Base-by-base conservation (phyloP, 2,888 invertebrate species). In the Spialia ferax region DNA sequence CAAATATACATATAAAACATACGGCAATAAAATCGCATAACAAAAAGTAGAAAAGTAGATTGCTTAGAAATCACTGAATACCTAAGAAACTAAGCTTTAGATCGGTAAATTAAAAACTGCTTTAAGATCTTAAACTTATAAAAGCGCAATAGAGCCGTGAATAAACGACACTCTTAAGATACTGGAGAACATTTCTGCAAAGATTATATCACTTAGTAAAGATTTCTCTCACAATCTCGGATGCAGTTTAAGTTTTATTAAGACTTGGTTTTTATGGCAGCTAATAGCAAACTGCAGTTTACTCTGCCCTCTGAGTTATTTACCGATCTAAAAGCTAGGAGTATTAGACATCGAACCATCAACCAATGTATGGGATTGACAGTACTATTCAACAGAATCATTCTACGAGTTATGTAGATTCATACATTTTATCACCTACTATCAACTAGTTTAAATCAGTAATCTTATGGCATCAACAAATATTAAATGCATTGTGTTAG, bases 151-250 rank as follows among this genome's bases (percentile, higher is more conserved):
- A 42, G 42, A 15, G 6, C 15, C 42, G 15, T 42, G 6, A n/a
- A 15, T 6, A 15, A 42, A 42, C 42, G 42, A 15, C 42, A 15
- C 15, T 15, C 15, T 6, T 42, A 42, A 38, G 42, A 15, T 15
- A 42, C 10, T 1, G 15, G 42, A 42, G n/a, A 42, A 42, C 42
- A 42, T 42, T 42, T 42, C 42, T 42, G 15, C 42, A 15, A 6
- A 15, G 42, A 42, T 42, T 42, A 11, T 42, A 15, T 15, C 42
- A 15, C 15, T 42, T 42, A 42, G 42, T n/a, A 38, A 38, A 38
- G n/a, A n/a, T 38, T 38, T 38, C 38, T 38, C n/a, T 8, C 38
- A n/a, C 38, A n/a, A 38, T 38, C n/a, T 38, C 38, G n/a, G n/a
- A n/a, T n/a, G n/a, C n/a, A n/a, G 38, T 38, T 38, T 38, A n/a